phyloP scores from a whole-genome alignment of 2,797 vertebrate species.

The Pseudochirops cupreus region DNA sequence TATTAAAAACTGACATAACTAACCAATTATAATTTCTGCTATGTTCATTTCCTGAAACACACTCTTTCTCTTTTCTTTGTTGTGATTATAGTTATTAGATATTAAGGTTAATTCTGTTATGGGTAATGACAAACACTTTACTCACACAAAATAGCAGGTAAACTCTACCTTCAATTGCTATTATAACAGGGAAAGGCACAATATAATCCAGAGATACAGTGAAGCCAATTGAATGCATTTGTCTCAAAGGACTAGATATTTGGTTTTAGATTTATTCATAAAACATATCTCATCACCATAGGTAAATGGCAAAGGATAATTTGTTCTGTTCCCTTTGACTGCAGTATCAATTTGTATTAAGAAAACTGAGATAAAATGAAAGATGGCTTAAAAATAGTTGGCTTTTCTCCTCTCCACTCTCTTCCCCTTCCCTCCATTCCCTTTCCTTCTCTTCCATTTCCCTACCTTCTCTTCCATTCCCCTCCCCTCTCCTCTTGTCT shows the following conservation, averaged over 20 bases:
- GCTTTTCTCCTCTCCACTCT: background rate
- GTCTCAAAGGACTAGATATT: conserved; percentile 1
- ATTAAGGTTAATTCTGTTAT: conserved; percentile 26
- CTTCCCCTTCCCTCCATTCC: too few species aligned
- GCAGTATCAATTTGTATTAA: conserved; percentile 31
- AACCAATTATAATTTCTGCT: conserved; percentile 9
- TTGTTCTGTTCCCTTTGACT: conserved; percentile 46
- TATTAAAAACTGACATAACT: conserved; percentile 19
- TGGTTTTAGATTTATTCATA: background rate
- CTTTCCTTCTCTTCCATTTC: fast-evolving
- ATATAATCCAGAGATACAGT: conserved; percentile 27
- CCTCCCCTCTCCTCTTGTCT: background rate
- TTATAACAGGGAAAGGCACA: conserved; percentile 13
- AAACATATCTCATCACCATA: conserved; percentile 35
- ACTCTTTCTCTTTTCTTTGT: conserved; percentile 48
- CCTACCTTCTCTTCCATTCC: too few species aligned
- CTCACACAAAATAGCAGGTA: conserved; percentile 1
- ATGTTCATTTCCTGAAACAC: conserved; percentile 29
- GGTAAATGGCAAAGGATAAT: conserved; percentile 39
- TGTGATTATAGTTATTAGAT: conserved; percentile 12
- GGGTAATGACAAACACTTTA: conserved; percentile 13
- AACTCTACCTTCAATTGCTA: conserved; percentile 21
- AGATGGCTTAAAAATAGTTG: background rate
- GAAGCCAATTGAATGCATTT: conserved; percentile 34
- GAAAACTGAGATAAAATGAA: conserved; percentile 43